Percentiles rank a stretch among this genome's conserved stretches.
Conservation (phyloP, 1,140 invertebrate genomes). For the Cotesia glomerata region DNA sequence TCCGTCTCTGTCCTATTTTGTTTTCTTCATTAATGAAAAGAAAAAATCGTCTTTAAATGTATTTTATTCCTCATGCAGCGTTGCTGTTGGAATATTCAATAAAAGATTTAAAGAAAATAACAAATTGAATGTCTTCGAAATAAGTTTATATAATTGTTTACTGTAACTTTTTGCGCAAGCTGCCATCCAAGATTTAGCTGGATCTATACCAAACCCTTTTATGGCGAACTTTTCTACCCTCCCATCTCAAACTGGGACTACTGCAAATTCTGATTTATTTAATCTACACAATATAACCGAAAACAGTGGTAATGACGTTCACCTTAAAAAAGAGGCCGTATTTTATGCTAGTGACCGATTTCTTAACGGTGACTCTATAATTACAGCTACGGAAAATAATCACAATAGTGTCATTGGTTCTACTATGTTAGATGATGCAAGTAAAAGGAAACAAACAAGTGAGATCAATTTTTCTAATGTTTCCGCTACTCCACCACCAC, state of each 20-base stretch:
- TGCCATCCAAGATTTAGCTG: constrained; percentile 66
- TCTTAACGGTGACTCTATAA: constrained; percentile 58
- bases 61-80: not conserved
- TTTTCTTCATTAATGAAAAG: too few species aligned
- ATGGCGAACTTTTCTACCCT: constrained; percentile 62
- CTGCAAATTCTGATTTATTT: constrained; percentile 38
- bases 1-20: too few species aligned
- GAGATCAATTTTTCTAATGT: constrained; percentile 45
- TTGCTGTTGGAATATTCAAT: constrained; percentile 11
- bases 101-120: constrained; percentile 1
- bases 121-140: not conserved
- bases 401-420: constrained; percentile 40
- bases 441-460: constrained; percentile 42
- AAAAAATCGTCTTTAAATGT: too few species aligned
- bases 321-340: constrained; percentile 50
- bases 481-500: constrained; percentile 62
- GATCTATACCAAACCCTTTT: constrained; percentile 66
- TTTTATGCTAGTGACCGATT: constrained; percentile 57
- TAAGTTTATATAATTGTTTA: not conserved
- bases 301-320: constrained; percentile 23
- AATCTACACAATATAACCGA: not conserved
- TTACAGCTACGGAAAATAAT: constrained; percentile 43
- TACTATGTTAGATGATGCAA: constrained; percentile 6
- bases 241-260: constrained; percentile 36
- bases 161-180: constrained; percentile 68